Evolutionary conservation across 2,797 vertebrate genomes (phyloP).

Genomic region (Balearica regulorum): DNA sequence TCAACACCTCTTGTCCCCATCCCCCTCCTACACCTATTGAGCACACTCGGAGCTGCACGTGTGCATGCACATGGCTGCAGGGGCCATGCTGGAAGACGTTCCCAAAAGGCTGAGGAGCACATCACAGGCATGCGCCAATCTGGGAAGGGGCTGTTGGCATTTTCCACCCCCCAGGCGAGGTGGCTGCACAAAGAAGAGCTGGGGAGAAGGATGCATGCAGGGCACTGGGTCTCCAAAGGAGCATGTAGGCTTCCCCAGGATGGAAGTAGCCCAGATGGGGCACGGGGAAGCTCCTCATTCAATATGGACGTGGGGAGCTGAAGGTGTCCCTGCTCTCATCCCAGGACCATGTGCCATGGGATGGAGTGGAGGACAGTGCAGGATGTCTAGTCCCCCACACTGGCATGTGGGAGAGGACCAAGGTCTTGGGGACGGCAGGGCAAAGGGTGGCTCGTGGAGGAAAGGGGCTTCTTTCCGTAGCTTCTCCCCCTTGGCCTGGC

Average conservation of each 20-base stretch:
- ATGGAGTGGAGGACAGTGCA: not conserved
- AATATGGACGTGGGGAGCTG: not conserved
- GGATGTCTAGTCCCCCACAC: not conserved
- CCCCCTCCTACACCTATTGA: not conserved
- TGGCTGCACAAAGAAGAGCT: not conserved
- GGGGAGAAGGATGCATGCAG: not conserved
- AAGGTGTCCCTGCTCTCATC: not conserved
- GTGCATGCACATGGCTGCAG: accelerated
- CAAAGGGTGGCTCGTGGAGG: not conserved
- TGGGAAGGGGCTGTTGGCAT: not conserved
- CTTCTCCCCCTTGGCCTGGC: not conserved
- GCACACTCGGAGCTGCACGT: too few species aligned
- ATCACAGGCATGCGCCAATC: not conserved
- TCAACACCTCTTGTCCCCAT: not conserved
- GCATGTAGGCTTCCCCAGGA: accelerated
- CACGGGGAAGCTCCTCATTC: not conserved
- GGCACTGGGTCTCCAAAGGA: not conserved
- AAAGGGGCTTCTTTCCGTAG: not conserved
- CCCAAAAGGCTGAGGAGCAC: not conserved
- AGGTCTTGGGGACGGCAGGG: not conserved
- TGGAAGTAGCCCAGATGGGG: accelerated
- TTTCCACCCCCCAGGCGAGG: not conserved
- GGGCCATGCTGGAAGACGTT: not conserved
- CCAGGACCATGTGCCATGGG: not conserved
- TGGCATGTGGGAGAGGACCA: not conserved